These are phyloP conservation scores for Peromyscus leucopus DNA, from an alignment of 2,113 vertebrate genomes.

Conservation along the genomic window DNA sequence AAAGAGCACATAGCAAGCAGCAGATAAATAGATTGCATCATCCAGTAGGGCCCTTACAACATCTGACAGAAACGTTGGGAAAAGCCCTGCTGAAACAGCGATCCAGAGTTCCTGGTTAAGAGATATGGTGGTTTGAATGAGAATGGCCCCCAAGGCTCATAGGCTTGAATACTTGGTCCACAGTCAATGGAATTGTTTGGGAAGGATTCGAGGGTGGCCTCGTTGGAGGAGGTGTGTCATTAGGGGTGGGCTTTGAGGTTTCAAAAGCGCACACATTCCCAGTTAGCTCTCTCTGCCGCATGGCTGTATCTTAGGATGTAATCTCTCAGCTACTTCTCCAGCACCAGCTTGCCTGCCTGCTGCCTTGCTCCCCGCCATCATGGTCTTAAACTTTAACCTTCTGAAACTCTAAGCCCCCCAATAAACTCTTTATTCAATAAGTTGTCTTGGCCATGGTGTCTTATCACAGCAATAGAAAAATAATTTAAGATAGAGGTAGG, in stretches of 20 bases:
- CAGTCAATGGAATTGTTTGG: not conserved
- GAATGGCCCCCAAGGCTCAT: not conserved
- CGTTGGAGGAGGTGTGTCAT: not conserved
- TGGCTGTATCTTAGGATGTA: not conserved
- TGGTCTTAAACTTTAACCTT: not conserved
- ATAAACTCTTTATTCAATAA: not conserved
- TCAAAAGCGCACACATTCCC: not conserved
- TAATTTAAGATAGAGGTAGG: not conserved
- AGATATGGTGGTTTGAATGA: not conserved
- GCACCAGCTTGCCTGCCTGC: not conserved
- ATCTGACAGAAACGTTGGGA: not conserved
- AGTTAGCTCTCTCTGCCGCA: not conserved
- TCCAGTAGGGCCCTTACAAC: not conserved
- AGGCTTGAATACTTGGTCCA: not conserved
- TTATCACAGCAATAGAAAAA: not conserved
- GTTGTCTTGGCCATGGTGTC: not conserved
- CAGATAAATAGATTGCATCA: too few species aligned
- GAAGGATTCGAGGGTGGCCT: not conserved
- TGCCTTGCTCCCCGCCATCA: not conserved
- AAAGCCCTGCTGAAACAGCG: not conserved
- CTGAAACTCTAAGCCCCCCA: not conserved
- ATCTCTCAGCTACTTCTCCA: not conserved
- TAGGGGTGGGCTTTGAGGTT: not conserved
- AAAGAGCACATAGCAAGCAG: not conserved
- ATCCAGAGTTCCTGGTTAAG: not conserved